These are phyloP conservation scores for Muscidifurax raptorellus DNA, from an alignment of 1,140 invertebrate genomes.

Conservation along the genomic window DNA sequence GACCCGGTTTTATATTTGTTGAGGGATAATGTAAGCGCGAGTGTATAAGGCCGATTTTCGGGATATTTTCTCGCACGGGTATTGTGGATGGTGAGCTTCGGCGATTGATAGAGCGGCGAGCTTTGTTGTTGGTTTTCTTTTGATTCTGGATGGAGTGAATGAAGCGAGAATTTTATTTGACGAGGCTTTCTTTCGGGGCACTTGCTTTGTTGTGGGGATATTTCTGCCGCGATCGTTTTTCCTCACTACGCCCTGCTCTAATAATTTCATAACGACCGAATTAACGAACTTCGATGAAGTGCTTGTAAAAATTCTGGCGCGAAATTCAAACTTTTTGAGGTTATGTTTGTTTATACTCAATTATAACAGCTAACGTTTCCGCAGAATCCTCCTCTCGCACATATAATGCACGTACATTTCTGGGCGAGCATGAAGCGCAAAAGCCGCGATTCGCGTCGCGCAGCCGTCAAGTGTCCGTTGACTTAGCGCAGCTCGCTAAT, in stretches of 20 bases:
- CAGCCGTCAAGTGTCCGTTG: slow-evolving; percentile 24
- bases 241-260: background rate
- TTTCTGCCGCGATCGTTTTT: too few relatives aligned
- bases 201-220: background rate
- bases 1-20: background rate
- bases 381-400: too few relatives aligned
- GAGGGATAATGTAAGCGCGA: background rate
- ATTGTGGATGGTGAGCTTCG: background rate
- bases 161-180: background rate
- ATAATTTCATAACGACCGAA: too few relatives aligned
- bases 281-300: too few relatives aligned
- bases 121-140: background rate
- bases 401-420: background rate
- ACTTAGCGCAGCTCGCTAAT: slow-evolving; percentile 50
- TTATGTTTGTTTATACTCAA: too few relatives aligned
- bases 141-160: background rate
- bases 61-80: background rate
- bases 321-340: too few relatives aligned
- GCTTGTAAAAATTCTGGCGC: too few relatives aligned
- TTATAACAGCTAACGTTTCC: too few relatives aligned
- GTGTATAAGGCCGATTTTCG: background rate
- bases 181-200: background rate
- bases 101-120: background rate
- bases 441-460: slow-evolving; percentile 19
- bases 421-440: background rate